Percentiles rank a stretch among this genome's conserved stretches.
Conservation (phyloP, 2,888 invertebrate genomes). For the Athetis lepigone region DNA sequence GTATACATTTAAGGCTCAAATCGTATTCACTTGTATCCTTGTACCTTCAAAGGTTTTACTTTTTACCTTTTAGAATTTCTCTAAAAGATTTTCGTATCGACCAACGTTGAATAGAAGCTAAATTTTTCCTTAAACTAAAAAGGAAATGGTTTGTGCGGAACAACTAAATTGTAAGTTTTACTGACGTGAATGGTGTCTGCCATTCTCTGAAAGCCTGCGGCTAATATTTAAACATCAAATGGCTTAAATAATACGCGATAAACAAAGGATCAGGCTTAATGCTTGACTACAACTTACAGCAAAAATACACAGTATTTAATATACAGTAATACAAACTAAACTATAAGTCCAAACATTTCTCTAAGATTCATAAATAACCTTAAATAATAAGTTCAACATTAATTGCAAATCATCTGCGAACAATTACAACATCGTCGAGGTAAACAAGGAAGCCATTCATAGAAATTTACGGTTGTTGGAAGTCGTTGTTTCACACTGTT, state of each 20-base stretch:
- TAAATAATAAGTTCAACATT: no score
- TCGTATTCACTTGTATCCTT: slow-evolving; percentile 22
- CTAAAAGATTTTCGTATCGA: slow-evolving; percentile 17
- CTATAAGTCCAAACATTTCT: no score
- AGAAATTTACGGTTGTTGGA: not conserved
- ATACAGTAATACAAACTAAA: no score
- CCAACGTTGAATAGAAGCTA: slow-evolving; percentile 4
- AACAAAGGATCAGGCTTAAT: not conserved
- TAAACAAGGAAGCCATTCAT: not conserved
- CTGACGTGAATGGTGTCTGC: not conserved
- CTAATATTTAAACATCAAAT: slow-evolving; percentile 3
- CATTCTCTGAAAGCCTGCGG: not conserved
- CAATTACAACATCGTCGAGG: slow-evolving; percentile 1
- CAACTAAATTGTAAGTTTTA: not conserved
- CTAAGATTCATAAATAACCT: no score
- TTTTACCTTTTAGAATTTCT: slow-evolving; percentile 23
- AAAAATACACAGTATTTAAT: no score
- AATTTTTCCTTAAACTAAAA: slow-evolving; percentile 1
- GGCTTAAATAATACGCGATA: not conserved
- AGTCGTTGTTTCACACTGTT: slow-evolving; percentile 10
- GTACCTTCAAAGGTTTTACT: slow-evolving; percentile 27
- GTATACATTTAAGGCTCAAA: slow-evolving; percentile 13
- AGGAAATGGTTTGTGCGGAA: not conserved
- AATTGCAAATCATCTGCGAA: not conserved
- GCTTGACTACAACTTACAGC: not conserved